phyloP scores from a whole-genome alignment of 2,797 vertebrate species.

The Danio jaintianensis region DNA sequence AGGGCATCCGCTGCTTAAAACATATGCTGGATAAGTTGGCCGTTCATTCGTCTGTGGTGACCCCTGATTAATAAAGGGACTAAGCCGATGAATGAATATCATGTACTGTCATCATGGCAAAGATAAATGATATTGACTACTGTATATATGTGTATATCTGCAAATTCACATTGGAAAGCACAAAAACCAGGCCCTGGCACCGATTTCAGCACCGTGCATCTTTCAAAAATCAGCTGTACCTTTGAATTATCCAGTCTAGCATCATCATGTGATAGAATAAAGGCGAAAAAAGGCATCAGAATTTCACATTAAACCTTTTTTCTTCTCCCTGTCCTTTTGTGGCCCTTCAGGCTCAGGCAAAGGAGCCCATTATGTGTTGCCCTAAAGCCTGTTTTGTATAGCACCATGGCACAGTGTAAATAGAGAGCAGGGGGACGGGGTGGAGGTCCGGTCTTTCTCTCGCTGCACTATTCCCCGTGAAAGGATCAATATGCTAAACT shows the following conservation, averaged over 20 bases:
- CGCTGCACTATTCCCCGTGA: constrained; percentile 80
- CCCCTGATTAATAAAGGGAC: no score
- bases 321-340: constrained; percentile 53
- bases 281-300: constrained; percentile 54
- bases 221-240: constrained; percentile 36
- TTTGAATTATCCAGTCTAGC: constrained; percentile 34
- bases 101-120: no score
- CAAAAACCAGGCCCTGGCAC: neutral
- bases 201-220: neutral
- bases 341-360: constrained; percentile 63
- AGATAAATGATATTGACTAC: no score
- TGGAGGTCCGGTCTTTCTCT: constrained; percentile 69
- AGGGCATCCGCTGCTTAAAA: no score
- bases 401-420: constrained; percentile 68
- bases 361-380: constrained; percentile 79
- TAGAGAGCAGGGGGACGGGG: constrained; percentile 75
- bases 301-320: constrained; percentile 55
- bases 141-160: no score
- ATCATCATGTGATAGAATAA: constrained; percentile 19
- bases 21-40: no score
- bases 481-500: constrained; percentile 79
- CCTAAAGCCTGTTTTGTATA: constrained; percentile 81
- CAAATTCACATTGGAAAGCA: neutral
- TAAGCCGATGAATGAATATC: no score
- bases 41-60: no score